A percentile compares a stretch with the other conserved stretches of the same genome.
Conservation (phyloP, 2,888 invertebrate species). For the Polietes domitor region DNA sequence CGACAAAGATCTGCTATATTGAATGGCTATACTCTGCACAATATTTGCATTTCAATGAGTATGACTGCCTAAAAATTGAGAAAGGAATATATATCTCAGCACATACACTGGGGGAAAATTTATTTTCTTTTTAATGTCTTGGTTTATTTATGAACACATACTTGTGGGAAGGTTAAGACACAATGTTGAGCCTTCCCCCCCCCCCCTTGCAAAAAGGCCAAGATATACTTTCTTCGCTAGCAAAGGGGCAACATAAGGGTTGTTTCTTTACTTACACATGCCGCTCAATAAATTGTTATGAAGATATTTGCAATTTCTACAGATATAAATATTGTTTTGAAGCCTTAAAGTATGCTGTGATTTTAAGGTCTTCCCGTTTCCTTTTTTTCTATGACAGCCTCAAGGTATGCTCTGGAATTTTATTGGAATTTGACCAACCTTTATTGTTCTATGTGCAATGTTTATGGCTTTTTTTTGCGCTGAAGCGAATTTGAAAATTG, state of each 20-base stretch:
- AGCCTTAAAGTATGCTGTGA: background rate
- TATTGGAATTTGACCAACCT: background rate
- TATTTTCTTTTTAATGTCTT: background rate
- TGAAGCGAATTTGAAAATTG: background rate
- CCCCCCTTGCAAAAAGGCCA: no score
- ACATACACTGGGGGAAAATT: background rate
- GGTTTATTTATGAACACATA: background rate
- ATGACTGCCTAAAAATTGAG: background rate
- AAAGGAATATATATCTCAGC: background rate
- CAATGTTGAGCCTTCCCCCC: no score
- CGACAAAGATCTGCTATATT: background rate
- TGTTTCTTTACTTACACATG: no score
- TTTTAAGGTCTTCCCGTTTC: background rate
- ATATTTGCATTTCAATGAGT: no score
- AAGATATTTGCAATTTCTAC: background rate
- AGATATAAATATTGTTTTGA: background rate
- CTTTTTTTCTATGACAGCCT: background rate
- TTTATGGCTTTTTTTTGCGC: background rate
- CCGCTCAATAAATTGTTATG: background rate
- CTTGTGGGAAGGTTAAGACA: no score
- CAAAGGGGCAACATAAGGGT: background rate
- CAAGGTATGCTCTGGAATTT: no score
- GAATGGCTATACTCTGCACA: no score
- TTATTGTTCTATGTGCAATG: background rate
- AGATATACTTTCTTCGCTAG: no score